These are phyloP conservation scores for Eriosoma lanigerum DNA, from an alignment of 1,140 invertebrate species.

Conservation along the genomic window DNA sequence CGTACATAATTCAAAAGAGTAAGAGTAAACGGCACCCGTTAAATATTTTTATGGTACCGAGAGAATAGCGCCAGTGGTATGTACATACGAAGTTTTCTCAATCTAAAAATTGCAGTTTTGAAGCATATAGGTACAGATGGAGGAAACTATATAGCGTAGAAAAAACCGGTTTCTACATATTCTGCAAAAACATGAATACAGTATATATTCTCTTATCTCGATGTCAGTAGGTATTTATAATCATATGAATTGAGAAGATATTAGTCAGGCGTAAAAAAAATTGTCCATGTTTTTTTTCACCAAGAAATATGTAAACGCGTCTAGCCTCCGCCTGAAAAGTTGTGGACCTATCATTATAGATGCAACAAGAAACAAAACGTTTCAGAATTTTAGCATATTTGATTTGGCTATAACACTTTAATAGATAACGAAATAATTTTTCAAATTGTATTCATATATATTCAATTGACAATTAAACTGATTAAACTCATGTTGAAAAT, in stretches of 20 bases:
- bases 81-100: conserved; percentile 2
- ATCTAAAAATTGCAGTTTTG: conserved; percentile 41
- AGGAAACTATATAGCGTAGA: conserved; percentile 15
- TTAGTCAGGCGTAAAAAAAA: conserved; percentile 44
- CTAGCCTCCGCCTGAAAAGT: conserved; percentile 19
- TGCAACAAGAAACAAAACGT: not conserved
- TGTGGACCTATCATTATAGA: not conserved
- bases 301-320: conserved; percentile 30
- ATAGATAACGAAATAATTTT: no score
- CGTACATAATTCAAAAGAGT: no score
- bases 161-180: conserved; percentile 48
- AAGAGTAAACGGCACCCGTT: no score
- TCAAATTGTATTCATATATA: no score
- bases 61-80: conserved; percentile 35
- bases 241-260: conserved; percentile 43
- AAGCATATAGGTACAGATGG: conserved; percentile 5
- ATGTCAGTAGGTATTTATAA: conserved; percentile 42
- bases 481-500: no score
- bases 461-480: no score
- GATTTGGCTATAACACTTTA: no score
- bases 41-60: conserved; percentile 1
- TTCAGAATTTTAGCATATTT: no score
- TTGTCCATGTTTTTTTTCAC: conserved; percentile 24
- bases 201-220: conserved; percentile 35
- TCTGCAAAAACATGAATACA: conserved; percentile 47